Percentiles rank a stretch among this genome's conserved stretches.
These are phyloP conservation scores for Brachylomia viminalis DNA, from an alignment of 2,888 invertebrate species.

Conservation along the genomic window DNA sequence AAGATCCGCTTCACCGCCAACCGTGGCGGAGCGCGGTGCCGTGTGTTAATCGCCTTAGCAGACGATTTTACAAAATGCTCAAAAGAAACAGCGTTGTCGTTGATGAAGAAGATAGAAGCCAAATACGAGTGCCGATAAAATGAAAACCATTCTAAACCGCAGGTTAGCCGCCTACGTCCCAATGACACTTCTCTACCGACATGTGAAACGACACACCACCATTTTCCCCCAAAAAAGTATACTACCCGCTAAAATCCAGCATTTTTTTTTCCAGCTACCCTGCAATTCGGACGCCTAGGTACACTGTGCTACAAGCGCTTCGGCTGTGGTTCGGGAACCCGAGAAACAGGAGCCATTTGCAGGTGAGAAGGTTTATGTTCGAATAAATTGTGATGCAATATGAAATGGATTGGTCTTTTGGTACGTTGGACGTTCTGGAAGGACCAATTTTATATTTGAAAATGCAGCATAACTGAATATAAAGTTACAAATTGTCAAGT, in stretches of 20 bases:
- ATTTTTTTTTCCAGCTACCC: slow-evolving; percentile 86
- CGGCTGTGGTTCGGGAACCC: slow-evolving; percentile 92
- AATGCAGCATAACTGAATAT: too few relatives aligned
- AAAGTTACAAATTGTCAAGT: too few relatives aligned
- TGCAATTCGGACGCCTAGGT: slow-evolving; percentile 89
- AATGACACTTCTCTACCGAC: slow-evolving; percentile 14
- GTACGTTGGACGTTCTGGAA: not conserved
- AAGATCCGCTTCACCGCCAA: too few relatives aligned
- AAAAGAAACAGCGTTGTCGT: not conserved
- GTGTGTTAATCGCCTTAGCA: too few relatives aligned
- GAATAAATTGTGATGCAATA: slow-evolving; percentile 16
- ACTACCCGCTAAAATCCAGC: slow-evolving; percentile 21
- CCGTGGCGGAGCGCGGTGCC: too few relatives aligned
- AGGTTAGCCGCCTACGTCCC: not conserved
- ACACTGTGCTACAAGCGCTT: slow-evolving; percentile 91
- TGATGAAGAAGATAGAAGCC: not conserved
- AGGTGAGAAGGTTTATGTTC: slow-evolving; percentile 75
- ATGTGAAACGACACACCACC: slow-evolving; percentile 28
- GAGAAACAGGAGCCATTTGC: slow-evolving; percentile 91
- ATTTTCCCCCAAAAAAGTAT: slow-evolving; percentile 22
- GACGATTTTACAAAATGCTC: not conserved
- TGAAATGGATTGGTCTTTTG: slow-evolving; percentile 5
- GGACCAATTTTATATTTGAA: slow-evolving; percentile 1
- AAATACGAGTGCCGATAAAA: not conserved
- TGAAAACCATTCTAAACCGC: slow-evolving; percentile 6